Base-by-base conservation (phyloP, 2,888 invertebrate species). In the Cosmopolites sordidus region DNA sequence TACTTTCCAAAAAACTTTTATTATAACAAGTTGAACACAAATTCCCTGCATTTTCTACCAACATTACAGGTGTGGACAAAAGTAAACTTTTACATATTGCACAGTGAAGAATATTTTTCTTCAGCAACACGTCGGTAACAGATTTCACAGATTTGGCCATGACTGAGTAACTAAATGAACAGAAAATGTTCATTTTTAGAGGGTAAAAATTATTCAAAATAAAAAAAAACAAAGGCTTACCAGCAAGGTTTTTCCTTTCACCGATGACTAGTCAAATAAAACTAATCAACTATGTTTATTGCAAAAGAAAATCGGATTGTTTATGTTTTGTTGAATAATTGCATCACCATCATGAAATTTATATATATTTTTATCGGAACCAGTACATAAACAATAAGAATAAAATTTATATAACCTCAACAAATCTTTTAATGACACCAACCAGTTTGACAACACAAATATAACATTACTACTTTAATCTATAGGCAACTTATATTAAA, bases 1-100 rank as follows among this genome's bases (percentile, higher is more conserved):
- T 62, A 18, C 58, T 55, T 37, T 55, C 54, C 40, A 54, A 15
- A 45, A 51, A 58, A 4, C 59, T 60, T 47, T 63, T 57, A 40
- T 62, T 55, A 38, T 55, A 62, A 53, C 71, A 71, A 5, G 50
- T 53, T 8, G 61, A 61, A 50, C 71, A 71, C 14, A 68, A 55
- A 48, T 69, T 69, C 16, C 70, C 70, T 5, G 63, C 40, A 43
- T 63, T 59, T 52, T 65, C 62, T 3, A 66, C 63, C 17, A 69
- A 54, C 62, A 67, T 66, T 50, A 71, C 66, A n/a, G 69, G 69
- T 29, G 60, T 54, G 16, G 61, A 64, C 44, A 66, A 58, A 29
- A 70, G 57, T 6, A 64, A 51, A 18, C 65, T 62, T 12, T 63
- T 60, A 50, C 70, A 71, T 39, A 59, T 49, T 18, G 60, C 60